phyloP scores from a whole-genome alignment of 2,113 vertebrate species.

The Pomatorhinus ruficollis region DNA sequence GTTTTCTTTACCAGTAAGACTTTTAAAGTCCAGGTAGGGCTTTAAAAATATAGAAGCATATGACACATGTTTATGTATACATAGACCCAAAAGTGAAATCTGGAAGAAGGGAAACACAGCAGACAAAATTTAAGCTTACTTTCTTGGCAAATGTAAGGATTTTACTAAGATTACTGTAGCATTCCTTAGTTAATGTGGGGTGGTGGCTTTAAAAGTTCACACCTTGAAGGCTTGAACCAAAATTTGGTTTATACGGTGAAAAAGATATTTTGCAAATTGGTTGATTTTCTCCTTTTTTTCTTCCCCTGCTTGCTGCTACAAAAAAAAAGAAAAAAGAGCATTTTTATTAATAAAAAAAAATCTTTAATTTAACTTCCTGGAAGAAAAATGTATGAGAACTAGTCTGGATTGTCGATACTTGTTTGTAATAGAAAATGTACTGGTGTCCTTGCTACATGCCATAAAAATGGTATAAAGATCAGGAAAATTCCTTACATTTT shows the following conservation, averaged over 20 bases:
- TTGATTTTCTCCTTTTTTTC: background rate
- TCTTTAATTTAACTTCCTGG: background rate
- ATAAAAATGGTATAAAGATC: background rate
- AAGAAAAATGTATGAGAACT: background rate
- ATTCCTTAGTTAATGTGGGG: background rate
- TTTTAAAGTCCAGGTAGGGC: background rate
- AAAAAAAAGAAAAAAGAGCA: background rate
- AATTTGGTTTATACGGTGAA: background rate
- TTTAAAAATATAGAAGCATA: background rate
- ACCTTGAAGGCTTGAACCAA: background rate
- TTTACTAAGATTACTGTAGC: background rate
- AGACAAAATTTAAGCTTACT: background rate
- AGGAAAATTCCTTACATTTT: background rate
- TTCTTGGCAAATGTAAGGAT: background rate
- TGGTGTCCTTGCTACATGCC: background rate
- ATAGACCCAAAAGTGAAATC: background rate
- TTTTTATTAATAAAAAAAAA: background rate
- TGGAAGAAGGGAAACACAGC: background rate
- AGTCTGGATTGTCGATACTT: background rate
- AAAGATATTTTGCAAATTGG: background rate
- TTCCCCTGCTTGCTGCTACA: background rate
- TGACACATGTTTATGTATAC: background rate
- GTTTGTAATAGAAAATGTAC: background rate
- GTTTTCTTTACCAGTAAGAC: background rate
- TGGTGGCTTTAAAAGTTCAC: background rate